Percentiles rank a stretch among this genome's conserved stretches.
phyloP scores from a whole-genome alignment of 2,113 vertebrate species.

The Machaerirhynchus nigripectus region DNA sequence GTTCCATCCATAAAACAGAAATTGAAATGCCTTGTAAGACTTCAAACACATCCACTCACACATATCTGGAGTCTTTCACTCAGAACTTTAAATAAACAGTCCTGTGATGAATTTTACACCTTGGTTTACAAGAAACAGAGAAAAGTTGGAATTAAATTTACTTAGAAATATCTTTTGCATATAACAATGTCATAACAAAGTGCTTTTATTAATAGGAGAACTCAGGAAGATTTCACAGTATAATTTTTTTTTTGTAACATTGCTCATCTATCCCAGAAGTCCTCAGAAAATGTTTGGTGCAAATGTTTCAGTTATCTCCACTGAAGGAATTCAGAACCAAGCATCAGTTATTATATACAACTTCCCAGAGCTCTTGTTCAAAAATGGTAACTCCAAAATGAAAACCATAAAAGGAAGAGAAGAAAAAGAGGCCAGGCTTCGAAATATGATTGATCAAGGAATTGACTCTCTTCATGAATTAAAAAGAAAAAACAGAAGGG shows the following conservation, averaged over 20 bases:
- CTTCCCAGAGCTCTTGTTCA: not conserved
- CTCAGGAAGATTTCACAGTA: not conserved
- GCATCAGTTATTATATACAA: not conserved
- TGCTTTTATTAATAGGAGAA: not conserved
- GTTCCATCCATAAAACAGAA: not conserved
- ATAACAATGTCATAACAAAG: not conserved
- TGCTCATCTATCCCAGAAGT: not conserved
- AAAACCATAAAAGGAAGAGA: not conserved
- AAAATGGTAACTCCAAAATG: not conserved
- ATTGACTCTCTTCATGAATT: not conserved
- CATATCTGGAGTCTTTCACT: not conserved
- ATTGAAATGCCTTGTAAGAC: not conserved
- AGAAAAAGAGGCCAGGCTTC: not conserved
- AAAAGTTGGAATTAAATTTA: not conserved
- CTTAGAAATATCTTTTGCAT: not conserved
- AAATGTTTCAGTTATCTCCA: not conserved
- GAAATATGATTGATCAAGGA: rapidly evolving
- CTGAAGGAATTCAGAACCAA: not conserved
- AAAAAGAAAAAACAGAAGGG: not conserved
- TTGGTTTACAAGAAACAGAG: not conserved
- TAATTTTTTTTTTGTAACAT: not conserved
- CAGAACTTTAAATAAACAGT: not conserved
- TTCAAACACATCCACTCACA: not conserved
- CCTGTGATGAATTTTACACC: not conserved
- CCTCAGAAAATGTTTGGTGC: not conserved